Conservation (phyloP, 2,797 vertebrate genomes). For the Paguma larvata region DNA sequence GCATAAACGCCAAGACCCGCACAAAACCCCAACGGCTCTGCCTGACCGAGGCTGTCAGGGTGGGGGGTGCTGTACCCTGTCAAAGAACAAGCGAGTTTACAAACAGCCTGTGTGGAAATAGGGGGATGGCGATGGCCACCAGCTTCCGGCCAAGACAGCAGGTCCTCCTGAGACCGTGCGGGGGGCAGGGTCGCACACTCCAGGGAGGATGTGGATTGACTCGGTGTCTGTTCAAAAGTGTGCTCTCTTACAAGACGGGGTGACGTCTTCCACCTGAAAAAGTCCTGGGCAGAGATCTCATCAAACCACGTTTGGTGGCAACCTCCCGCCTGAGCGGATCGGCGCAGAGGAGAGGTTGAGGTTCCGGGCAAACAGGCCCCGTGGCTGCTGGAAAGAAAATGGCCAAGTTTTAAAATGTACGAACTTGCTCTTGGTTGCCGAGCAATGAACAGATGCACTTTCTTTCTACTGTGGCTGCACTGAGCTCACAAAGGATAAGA, state of each 20-base stretch:
- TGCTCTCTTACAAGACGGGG: neutral
- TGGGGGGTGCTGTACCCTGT: too few relatives aligned
- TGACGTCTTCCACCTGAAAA: neutral
- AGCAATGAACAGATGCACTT: neutral
- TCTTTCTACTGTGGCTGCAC: neutral
- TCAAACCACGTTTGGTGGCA: neutral
- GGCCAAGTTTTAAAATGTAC: neutral
- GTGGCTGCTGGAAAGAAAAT: neutral
- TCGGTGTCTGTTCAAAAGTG: too few relatives aligned
- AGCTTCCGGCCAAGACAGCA: neutral
- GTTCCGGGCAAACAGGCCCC: too few relatives aligned
- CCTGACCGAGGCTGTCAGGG: fast-evolving
- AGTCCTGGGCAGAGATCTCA: neutral
- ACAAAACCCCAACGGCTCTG: fast-evolving
- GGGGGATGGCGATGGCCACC: fast-evolving
- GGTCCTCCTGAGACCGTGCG: neutral
- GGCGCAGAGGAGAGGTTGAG: too few relatives aligned
- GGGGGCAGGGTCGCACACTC: neutral
- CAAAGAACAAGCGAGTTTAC: neutral
- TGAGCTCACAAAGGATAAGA: neutral
- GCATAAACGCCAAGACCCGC: too few relatives aligned
- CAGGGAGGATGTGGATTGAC: neutral
- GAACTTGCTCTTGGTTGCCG: neutral
- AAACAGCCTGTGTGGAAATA: too few relatives aligned
- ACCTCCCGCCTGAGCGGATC: fast-evolving